Percentiles rank a stretch among this genome's conserved stretches.
These are phyloP conservation scores for Chelon labrosus DNA, from an alignment of 2,797 vertebrate genomes.

Conservation along the genomic window DNA sequence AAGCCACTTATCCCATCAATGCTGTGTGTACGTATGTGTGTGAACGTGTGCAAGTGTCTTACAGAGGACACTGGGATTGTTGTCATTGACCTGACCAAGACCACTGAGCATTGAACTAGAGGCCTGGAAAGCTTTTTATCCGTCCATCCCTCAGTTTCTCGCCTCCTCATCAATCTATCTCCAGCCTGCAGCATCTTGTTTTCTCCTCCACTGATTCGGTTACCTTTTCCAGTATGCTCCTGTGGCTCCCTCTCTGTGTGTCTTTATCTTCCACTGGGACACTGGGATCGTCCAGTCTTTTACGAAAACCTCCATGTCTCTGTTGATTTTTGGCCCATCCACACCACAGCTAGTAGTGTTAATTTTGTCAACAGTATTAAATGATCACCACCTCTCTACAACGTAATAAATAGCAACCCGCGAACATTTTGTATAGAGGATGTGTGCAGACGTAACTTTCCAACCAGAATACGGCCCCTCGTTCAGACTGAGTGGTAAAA, in stretches of 20 bases:
- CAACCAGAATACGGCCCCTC: too few species aligned
- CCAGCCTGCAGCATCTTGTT: constrained; percentile 62
- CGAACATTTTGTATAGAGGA: background rate
- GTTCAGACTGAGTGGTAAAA: too few species aligned
- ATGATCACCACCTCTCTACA: too few species aligned
- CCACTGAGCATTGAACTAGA: constrained; percentile 59
- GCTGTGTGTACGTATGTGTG: background rate
- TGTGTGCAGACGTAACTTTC: too few species aligned
- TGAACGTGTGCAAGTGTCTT: constrained; percentile 11
- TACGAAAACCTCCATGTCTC: background rate
- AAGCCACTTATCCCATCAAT: constrained; percentile 68
- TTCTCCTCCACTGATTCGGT: constrained; percentile 65
- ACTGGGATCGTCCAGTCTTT: background rate
- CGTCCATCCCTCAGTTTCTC: constrained; percentile 48
- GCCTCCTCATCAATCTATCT: constrained; percentile 57
- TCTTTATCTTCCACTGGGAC: background rate
- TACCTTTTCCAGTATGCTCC: constrained; percentile 28
- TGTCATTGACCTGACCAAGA: constrained; percentile 56
- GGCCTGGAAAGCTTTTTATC: constrained; percentile 64
- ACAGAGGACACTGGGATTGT: constrained; percentile 21
- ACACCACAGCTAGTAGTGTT: background rate
- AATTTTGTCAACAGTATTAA: background rate
- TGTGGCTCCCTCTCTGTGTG: background rate
- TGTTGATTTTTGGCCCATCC: background rate
- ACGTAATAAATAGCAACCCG: too few species aligned